Conservation (phyloP, 1,140 invertebrate species). For the Formica selysi region DNA sequence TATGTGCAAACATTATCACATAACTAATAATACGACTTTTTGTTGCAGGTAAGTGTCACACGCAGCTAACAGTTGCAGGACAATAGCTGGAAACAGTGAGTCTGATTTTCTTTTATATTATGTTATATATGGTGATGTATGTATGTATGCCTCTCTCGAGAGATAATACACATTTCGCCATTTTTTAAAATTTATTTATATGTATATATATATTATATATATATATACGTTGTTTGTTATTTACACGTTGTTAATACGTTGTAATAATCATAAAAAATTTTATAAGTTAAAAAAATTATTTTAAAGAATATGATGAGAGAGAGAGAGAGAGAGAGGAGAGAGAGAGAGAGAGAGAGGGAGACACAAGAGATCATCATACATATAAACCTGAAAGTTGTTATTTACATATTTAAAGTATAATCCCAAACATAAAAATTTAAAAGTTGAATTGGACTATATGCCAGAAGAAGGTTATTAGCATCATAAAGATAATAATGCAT, state of each 20-base stretch:
- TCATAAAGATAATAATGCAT: background rate
- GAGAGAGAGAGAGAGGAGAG: no score
- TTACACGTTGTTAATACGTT: no score
- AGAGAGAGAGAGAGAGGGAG: no score
- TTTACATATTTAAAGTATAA: background rate
- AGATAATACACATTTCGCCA: background rate
- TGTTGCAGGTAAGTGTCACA: conserved; percentile 68
- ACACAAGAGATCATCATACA: background rate
- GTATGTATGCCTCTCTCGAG: no score
- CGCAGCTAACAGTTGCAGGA: background rate
- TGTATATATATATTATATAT: background rate
- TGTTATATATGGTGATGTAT: background rate
- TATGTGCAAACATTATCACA: background rate
- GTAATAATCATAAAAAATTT: no score
- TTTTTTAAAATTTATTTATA: background rate
- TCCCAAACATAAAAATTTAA: conserved; percentile 1
- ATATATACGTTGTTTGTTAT: background rate
- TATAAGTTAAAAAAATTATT: background rate
- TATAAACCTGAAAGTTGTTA: background rate
- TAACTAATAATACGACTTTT: conserved; percentile 14
- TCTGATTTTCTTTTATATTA: background rate
- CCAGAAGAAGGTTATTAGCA: background rate
- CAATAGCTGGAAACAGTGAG: conserved; percentile 17
- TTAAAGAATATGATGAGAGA: background rate
- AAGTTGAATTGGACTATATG: background rate